Percentiles rank a stretch among this genome's conserved stretches.
These are phyloP conservation scores for Stylophora pistillata DNA, from an alignment of 64 coral and sea anemone genomes.

Conservation along the genomic window DNA sequence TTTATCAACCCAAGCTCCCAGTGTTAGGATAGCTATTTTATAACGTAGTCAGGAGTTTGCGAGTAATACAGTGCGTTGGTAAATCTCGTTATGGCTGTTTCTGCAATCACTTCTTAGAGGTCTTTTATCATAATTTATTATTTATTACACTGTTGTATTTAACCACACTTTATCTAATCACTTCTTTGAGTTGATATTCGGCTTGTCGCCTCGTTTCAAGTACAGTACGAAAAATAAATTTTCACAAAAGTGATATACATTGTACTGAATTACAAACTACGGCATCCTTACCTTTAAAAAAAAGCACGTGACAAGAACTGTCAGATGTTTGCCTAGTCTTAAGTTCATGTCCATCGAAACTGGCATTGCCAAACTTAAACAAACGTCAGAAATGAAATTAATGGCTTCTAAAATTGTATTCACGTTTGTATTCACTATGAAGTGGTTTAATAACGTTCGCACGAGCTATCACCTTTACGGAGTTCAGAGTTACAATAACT, in stretches of 20 bases:
- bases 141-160: background rate
- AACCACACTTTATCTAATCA: background rate
- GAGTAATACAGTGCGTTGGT: too few relatives aligned
- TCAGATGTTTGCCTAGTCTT: background rate
- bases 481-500: too few relatives aligned
- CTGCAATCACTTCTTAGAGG: too few relatives aligned
- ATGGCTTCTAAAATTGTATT: background rate
- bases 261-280: background rate
- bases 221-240: background rate
- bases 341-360: background rate
- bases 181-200: background rate
- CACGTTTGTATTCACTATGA: background rate
- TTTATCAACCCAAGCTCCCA: too few relatives aligned
- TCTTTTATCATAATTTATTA: too few relatives aligned
- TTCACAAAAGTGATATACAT: background rate
- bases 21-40: too few relatives aligned
- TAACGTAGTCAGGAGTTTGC: too few relatives aligned
- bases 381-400: background rate
- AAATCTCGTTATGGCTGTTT: too few relatives aligned
- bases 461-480: too few relatives aligned
- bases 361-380: background rate
- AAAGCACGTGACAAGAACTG: background rate
- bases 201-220: background rate
- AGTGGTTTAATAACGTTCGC: too few relatives aligned
- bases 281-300: background rate